Percentiles rank a stretch among this genome's conserved stretches.
Evolutionary conservation across 2,797 vertebrate species (phyloP).

Genomic region (Scolopax bukidnonensis): DNA sequence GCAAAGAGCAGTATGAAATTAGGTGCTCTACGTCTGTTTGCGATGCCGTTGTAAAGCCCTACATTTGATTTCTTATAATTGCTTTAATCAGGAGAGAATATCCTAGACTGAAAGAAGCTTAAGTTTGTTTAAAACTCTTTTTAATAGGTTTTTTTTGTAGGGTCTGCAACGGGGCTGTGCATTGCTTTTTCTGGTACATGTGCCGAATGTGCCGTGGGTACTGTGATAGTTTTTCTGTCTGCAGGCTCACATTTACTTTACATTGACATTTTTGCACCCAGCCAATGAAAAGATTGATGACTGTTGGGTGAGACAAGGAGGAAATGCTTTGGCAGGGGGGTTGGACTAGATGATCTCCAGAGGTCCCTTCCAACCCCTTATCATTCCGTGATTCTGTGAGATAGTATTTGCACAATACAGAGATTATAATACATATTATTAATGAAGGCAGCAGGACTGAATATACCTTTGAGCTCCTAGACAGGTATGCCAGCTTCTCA

Average conservation of each 20-base stretch:
- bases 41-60: background rate
- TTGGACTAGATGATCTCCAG: too few species aligned
- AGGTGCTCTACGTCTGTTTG: background rate
- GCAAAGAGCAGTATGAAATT: background rate
- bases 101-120: background rate
- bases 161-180: background rate
- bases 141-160: background rate
- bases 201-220: too few species aligned
- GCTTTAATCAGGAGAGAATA: background rate
- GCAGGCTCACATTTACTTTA: background rate
- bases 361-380: too few species aligned
- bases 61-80: background rate
- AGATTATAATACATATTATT: background rate
- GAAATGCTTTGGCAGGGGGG: background rate
- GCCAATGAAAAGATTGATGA: background rate
- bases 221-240: background rate
- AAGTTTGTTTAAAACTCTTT: rapidly evolving
- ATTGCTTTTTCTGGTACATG: background rate
- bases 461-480: background rate
- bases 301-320: background rate
- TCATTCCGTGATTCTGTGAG: too few species aligned
- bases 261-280: background rate
- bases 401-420: background rate
- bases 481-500: background rate
- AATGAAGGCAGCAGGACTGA: background rate